phyloP scores from a whole-genome alignment of 2,797 vertebrate genomes.

The Perodicticus potto region DNA sequence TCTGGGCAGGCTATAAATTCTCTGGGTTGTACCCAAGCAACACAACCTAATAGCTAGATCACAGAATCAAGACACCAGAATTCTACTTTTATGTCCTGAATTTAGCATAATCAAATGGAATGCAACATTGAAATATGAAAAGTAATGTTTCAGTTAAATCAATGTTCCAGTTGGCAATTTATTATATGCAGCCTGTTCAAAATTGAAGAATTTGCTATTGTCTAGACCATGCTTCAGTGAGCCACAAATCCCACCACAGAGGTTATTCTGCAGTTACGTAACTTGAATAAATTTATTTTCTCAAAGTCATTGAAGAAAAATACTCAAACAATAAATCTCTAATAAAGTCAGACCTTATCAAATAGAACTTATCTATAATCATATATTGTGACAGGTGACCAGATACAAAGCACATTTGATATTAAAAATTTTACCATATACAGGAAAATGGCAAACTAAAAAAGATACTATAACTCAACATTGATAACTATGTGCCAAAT shows the following conservation, averaged over 20 bases:
- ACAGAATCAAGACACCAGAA: conserved; percentile 60
- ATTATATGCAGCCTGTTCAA: conserved; percentile 49
- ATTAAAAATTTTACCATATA: neutral
- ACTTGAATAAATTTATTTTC: conserved; percentile 67
- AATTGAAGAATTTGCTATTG: conserved; percentile 78
- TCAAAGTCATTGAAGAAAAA: conserved; percentile 64
- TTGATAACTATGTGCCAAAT: conserved; percentile 28
- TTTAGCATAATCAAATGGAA: conserved; percentile 73
- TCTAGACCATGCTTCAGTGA: conserved; percentile 78
- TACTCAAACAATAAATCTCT: conserved; percentile 45
- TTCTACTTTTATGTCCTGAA: conserved; percentile 51
- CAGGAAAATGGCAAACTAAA: neutral
- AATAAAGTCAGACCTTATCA: conserved; percentile 37
- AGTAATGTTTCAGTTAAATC: conserved; percentile 75
- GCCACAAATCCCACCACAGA: conserved; percentile 71
- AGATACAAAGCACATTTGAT: neutral
- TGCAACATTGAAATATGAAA: conserved; percentile 77
- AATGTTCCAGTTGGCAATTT: conserved; percentile 72
- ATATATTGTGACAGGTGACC: neutral
- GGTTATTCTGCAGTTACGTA: conserved; percentile 67
- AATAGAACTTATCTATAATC: conserved; percentile 22
- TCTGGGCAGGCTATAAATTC: conserved; percentile 33
- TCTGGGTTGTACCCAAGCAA: conserved; percentile 59
- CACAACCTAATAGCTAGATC: conserved; percentile 57
- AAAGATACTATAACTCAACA: neutral